phyloP scores from a whole-genome alignment of 1,140 invertebrate genomes.

The Leptopilina boulardi region DNA sequence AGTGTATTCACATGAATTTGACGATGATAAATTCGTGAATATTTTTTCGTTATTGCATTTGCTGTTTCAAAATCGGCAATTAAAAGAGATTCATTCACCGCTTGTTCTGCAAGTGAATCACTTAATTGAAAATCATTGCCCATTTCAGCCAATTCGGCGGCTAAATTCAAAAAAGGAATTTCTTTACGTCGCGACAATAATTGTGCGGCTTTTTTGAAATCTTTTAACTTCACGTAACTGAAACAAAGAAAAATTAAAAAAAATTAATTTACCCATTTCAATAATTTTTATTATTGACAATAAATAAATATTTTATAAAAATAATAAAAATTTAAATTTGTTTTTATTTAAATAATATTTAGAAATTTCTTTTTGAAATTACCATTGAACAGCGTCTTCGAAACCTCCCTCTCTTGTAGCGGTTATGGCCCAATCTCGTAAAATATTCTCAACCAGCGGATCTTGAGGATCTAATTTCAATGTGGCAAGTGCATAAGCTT shows the following conservation, averaged over 20 bases:
- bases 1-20: conserved; percentile 59
- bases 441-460: conserved; percentile 73
- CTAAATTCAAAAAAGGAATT: conserved; percentile 56
- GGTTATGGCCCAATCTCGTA: conserved; percentile 76
- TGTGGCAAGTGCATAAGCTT: conserved; percentile 80
- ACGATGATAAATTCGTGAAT: conserved; percentile 56
- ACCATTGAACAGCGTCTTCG: conserved; percentile 81
- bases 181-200: conserved; percentile 62
- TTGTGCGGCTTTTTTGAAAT: conserved; percentile 63
- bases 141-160: conserved; percentile 63
- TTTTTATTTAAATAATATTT: conserved; percentile 15
- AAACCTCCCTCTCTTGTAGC: conserved; percentile 73
- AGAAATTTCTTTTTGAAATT: conserved; percentile 47
- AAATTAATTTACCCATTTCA: not conserved
- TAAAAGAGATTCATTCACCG: conserved; percentile 58
- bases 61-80: conserved; percentile 51
- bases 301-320: conserved; percentile 16
- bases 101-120: conserved; percentile 61
- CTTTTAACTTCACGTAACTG: conserved; percentile 60
- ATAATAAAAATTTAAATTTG: conserved; percentile 35
- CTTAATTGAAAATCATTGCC: conserved; percentile 55
- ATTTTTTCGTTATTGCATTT: conserved; percentile 55
- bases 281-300: not conserved
- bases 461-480: conserved; percentile 77
- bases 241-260: conserved; percentile 28